Base-by-base conservation (phyloP, 2,888 invertebrate species). In the Acrobasis consociella region DNA sequence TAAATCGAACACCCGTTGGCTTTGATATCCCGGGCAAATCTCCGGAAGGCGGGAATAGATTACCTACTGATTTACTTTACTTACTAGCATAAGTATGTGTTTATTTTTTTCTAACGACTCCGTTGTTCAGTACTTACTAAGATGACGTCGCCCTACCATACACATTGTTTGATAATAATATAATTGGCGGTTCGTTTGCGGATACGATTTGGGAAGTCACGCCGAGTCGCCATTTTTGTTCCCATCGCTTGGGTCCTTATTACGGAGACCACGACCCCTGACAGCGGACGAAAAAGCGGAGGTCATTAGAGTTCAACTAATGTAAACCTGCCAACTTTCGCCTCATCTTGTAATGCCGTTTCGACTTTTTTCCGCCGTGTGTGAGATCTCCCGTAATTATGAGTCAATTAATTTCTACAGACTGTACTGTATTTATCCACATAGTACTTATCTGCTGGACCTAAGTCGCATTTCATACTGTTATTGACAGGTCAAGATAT, bases 261-360 rank as follows among this genome's bases (percentile, higher is more conserved):
- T 38, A 37, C 50, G 16, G 38, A 52, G 67, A 64, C 63, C 58
- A 65, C 68, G 72, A 73, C 68, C 67, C 65, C 65, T 63, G 67
- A 67, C 68, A 69, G 67, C 66, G 64, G 68, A 65, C 78, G 76
- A 80, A 46, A 86, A 80, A 81, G 70, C 66, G 74, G 78, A 82
- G 88, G 85, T 88, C 83, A 81, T 64, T 64, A 65, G 72, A 83
- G 87, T 85, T 86, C 82, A 85, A 73, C 76, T 77, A 78, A 73
- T 67, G 69, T 62, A 65, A 65, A 69, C 76, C 72, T 75, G 65
- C 73, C 81, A 74, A 81, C 89, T 89, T 89, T 89, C 89, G 82
- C 87, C 75, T 42, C 55, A 5, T 16, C 42, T 65, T 68, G 64
- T 69, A 72, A 46, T 69, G 55, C 68, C 68, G 65, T 64, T 64